phyloP scores from a whole-genome alignment of 2,888 invertebrate genomes.

The Drosophila macrospina region DNA sequence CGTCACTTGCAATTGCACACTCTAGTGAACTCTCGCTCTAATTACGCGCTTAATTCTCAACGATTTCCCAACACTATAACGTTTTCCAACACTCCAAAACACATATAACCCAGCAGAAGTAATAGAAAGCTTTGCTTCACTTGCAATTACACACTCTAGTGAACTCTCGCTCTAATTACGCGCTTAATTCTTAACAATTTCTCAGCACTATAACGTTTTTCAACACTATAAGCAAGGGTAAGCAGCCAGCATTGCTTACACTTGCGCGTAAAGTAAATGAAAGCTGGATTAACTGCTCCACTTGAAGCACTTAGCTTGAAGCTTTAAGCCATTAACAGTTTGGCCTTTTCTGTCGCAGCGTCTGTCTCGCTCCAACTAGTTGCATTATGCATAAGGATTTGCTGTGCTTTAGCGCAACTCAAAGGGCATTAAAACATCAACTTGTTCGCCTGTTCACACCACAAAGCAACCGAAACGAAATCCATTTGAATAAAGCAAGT shows the following conservation, averaged over 20 bases:
- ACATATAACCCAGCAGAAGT: too few species aligned
- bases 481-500: slow-evolving; percentile 60
- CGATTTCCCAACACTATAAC: too few species aligned
- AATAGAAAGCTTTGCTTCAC: too few species aligned
- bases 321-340: slow-evolving; percentile 2
- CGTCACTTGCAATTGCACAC: too few species aligned
- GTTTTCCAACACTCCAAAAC: too few species aligned
- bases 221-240: not conserved
- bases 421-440: slow-evolving; percentile 46
- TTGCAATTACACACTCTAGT: too few species aligned
- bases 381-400: slow-evolving; percentile 13
- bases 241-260: not conserved
- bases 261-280: not conserved
- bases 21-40: too few species aligned
- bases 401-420: slow-evolving; percentile 14
- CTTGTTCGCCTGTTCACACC: slow-evolving; percentile 43
- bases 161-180: too few species aligned
- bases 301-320: not conserved
- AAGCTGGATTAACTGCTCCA: slow-evolving; percentile 5
- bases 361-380: slow-evolving; percentile 4
- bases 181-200: too few species aligned
- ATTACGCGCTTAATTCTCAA: too few species aligned
- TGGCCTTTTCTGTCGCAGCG: not conserved
- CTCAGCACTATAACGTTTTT: not conserved
- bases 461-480: slow-evolving; percentile 48